These are phyloP conservation scores for Zalophus californianus DNA, from an alignment of 2,797 vertebrate species.

Conservation along the genomic window DNA sequence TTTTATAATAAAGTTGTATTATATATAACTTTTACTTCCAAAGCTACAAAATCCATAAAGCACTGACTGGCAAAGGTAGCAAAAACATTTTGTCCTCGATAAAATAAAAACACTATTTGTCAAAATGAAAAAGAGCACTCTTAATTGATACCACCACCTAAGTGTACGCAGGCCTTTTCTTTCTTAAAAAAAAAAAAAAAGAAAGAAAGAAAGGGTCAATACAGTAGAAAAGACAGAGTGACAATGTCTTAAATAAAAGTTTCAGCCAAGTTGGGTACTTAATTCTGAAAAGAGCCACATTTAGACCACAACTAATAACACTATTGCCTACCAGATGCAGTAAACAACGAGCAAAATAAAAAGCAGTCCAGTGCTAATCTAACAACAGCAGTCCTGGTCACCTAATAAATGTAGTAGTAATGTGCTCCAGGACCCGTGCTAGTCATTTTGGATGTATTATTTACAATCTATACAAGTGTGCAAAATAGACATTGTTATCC, in stretches of 20 bases:
- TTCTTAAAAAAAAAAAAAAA: not conserved
- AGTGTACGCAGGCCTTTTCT: not conserved
- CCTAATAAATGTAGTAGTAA: not conserved
- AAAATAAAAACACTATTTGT: conserved; percentile 16
- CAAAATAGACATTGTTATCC: not conserved
- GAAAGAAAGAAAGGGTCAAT: not conserved
- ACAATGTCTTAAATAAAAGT: not conserved
- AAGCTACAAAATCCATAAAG: conserved; percentile 34
- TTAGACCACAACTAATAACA: not conserved
- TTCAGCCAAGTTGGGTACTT: not conserved
- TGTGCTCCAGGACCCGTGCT: not conserved
- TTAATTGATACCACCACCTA: not conserved
- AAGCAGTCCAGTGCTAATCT: not conserved
- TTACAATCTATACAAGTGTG: not conserved
- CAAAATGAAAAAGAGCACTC: conserved; percentile 48
- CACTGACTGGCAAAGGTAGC: not conserved
- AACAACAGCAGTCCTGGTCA: not conserved
- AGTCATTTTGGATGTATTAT: not conserved
- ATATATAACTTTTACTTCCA: conserved; percentile 24
- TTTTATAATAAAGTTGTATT: conserved; percentile 4
- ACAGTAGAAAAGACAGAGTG: not conserved
- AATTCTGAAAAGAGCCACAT: not conserved
- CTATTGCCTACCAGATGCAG: not conserved
- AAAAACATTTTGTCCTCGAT: conserved; percentile 36
- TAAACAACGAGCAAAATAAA: not conserved